These are phyloP conservation scores for Nomada goodeniana DNA, from an alignment of 2,888 invertebrate species.

Conservation along the genomic window DNA sequence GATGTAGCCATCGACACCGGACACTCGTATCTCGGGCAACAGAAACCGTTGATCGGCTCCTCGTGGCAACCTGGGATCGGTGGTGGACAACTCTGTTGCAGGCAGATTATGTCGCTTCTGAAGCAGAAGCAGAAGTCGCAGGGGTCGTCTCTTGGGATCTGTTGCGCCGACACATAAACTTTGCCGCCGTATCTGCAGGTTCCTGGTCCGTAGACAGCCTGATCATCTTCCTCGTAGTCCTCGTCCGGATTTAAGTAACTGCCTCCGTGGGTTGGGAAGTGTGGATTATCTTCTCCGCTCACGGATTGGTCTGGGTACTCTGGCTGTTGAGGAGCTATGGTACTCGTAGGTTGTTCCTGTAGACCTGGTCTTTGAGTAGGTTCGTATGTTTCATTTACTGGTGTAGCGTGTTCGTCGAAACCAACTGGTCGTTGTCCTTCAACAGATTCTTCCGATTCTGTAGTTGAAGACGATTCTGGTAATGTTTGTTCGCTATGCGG, in stretches of 20 bases:
- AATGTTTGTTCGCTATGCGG: conserved; percentile 58
- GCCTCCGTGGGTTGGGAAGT: conserved; percentile 81
- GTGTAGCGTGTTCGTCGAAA: conserved; percentile 67
- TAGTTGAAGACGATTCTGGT: conserved; percentile 62
- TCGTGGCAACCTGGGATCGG: conserved; percentile 96
- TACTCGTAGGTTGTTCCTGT: conserved; percentile 45
- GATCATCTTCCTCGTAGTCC: conserved; percentile 92
- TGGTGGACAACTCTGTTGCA: conserved; percentile 97
- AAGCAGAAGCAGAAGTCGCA: conserved; percentile 99
- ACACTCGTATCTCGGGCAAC: conserved; percentile 97
- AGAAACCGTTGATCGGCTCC: conserved; percentile 96
- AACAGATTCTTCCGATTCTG: conserved; percentile 63
- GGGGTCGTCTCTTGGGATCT: conserved; percentile 96
- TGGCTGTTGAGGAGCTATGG: conserved; percentile 43
- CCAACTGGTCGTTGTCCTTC: conserved; percentile 70
- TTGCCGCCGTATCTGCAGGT: conserved; percentile 97
- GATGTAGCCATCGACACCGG: conserved; percentile 94
- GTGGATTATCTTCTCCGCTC: conserved; percentile 76
- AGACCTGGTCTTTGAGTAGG: conserved; percentile 22
- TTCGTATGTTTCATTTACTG: conserved; percentile 68
- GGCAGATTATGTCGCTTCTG: conserved; percentile 96
- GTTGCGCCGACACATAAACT: conserved; percentile 96
- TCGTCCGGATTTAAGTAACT: conserved; percentile 86
- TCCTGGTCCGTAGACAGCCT: conserved; percentile 92
- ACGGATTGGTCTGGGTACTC: conserved; percentile 77